These are phyloP conservation scores for Chrysopilus asiliformis DNA, from an alignment of 2,888 invertebrate species.

Conservation along the genomic window DNA sequence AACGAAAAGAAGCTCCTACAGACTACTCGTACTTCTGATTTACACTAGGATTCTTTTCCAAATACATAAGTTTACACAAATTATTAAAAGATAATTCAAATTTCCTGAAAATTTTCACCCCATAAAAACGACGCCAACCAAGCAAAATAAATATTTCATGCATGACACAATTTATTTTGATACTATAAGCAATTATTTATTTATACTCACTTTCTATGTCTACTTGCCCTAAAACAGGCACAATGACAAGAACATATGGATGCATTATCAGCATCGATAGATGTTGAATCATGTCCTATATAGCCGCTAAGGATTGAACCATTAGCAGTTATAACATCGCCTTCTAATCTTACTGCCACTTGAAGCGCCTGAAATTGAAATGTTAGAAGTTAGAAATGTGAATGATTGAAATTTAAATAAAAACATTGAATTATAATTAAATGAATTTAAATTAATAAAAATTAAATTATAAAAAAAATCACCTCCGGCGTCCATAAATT, in stretches of 20 bases:
- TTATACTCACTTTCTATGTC: slow-evolving; percentile 33
- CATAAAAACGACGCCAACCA: no score
- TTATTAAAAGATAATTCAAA: no score
- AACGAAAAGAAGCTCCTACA: no score
- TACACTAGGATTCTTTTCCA: no score
- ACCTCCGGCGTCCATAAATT: slow-evolving; percentile 37
- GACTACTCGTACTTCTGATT: no score
- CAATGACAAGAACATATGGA: slow-evolving; percentile 37
- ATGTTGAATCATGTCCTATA: slow-evolving; percentile 34
- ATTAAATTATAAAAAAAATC: no score
- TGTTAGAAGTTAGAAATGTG: background rate
- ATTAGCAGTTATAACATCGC: slow-evolving; percentile 92
- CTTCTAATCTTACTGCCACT: slow-evolving; percentile 88
- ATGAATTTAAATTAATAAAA: background rate
- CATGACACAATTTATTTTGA: no score
- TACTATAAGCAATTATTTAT: no score
- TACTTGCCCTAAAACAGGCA: slow-evolving; percentile 36
- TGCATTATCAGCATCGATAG: slow-evolving; percentile 31
- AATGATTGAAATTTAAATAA: background rate
- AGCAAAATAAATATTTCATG: no score
- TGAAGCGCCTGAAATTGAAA: slow-evolving; percentile 62
- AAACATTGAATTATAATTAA: slow-evolving; percentile 2
- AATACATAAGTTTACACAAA: no score
- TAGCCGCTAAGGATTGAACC: slow-evolving; percentile 73
- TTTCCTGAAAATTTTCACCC: no score